Evolutionary conservation across 2,888 invertebrate genomes (phyloP).

Genomic region (Hartigia nigra): DNA sequence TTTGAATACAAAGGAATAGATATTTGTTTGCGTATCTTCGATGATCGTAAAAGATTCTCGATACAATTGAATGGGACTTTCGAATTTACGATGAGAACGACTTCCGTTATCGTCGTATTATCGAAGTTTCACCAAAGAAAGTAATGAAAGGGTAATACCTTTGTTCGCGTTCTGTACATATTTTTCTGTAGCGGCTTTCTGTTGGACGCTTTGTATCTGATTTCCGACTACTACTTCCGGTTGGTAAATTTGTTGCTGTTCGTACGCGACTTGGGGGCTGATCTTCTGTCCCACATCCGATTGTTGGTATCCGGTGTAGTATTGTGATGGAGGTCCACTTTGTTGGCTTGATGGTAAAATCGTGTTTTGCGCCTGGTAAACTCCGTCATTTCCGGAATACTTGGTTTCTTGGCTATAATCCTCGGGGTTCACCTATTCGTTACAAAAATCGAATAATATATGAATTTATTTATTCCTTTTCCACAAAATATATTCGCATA

Average conservation of each 20-base stretch:
- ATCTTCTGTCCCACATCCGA: constrained; percentile 34
- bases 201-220: constrained; percentile 51
- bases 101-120: not conserved
- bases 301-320: constrained; percentile 33
- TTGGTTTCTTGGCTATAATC: constrained; percentile 40
- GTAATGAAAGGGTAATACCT: constrained; percentile 35
- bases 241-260: constrained; percentile 46
- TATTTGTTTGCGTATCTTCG: not conserved
- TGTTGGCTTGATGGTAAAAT: constrained; percentile 27
- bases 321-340: constrained; percentile 30
- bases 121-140: not conserved
- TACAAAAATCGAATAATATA: not conserved
- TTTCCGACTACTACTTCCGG: constrained; percentile 55
- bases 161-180: constrained; percentile 40
- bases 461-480: not conserved
- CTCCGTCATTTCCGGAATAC: constrained; percentile 40
- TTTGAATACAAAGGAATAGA: not conserved
- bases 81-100: not conserved
- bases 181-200: constrained; percentile 49
- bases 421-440: constrained; percentile 29
- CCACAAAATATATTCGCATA: not conserved
- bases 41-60: not conserved
- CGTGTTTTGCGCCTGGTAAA: constrained; percentile 34
- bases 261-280: constrained; percentile 28
- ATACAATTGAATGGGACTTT: not conserved